Percentiles rank a stretch among this genome's conserved stretches.
These are phyloP conservation scores for Anthoptus insignis DNA, from an alignment of 2,888 invertebrate species.

Conservation along the genomic window DNA sequence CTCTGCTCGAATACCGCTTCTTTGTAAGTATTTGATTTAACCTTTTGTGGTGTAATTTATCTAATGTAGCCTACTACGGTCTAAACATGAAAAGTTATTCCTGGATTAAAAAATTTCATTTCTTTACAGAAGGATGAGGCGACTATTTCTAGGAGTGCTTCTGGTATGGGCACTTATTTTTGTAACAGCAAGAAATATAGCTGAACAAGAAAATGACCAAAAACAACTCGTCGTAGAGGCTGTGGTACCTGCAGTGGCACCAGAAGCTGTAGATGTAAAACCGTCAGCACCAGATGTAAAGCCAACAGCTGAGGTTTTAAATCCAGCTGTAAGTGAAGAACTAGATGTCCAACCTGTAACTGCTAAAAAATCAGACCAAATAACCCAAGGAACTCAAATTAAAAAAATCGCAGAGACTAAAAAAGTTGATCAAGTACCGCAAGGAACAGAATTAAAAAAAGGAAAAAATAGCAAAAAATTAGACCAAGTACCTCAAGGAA, in stretches of 20 bases:
- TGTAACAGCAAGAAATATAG: conserved; percentile 68
- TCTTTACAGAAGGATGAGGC: conserved; percentile 67
- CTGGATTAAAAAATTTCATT: conserved; percentile 9
- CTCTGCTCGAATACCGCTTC: conserved; percentile 62
- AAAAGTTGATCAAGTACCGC: conserved; percentile 73
- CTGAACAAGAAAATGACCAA: conserved; percentile 57
- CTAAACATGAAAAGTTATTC: too few relatives aligned
- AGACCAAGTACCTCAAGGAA: conserved; percentile 15
- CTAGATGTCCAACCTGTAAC: conserved; percentile 28
- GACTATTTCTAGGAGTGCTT: conserved; percentile 64
- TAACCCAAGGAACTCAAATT: conserved; percentile 82
- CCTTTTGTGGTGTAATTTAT: not conserved
- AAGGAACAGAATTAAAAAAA: conserved; percentile 81
- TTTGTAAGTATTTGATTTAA: conserved; percentile 55
- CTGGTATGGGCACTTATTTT: conserved; percentile 64
- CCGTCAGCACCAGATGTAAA: too few relatives aligned
- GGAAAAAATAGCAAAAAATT: conserved; percentile 60
- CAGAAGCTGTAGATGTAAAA: conserved; percentile 9
- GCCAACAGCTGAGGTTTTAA: too few relatives aligned
- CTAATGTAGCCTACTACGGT: too few relatives aligned
- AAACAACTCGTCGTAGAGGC: conserved; percentile 35
- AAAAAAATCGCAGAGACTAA: conserved; percentile 73
- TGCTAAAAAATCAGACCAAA: conserved; percentile 63
- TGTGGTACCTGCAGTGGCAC: not conserved
- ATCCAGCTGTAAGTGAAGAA: too few relatives aligned